Evolutionary conservation across 2,797 vertebrate genomes (phyloP), one percentile per base, ranked within the genome.

Genomic region (Xiphophorus birchmanni): DNA sequence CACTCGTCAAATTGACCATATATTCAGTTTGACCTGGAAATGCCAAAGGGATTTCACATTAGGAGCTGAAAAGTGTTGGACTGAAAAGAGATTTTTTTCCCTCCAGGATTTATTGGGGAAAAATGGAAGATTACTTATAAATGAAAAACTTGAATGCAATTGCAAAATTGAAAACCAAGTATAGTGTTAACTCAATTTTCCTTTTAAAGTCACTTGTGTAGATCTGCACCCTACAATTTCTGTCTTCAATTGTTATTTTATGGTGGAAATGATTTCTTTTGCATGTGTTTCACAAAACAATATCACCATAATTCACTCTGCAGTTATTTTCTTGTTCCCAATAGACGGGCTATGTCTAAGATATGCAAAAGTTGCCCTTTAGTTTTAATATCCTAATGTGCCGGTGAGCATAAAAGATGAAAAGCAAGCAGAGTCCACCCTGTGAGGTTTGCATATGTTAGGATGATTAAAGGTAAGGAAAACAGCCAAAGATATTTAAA

Each of bases 381-480:
- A 65, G 32, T 65, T 65, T 65, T 65, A 65, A 65, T 65, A 37
- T 35, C 60, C 60, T 63, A 65, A 65, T 37, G 32, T 37, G 32
- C 15, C 15, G 1, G 60, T 65, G 60, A 65, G 60, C n/a, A 65
- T 65, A 35, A 65, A 65, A 65, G 6, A 18, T 65, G 58, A 65
- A 65, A 65, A 65, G 60, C 32, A 65, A 37, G 60, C 60, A 65
- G 32, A 65, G 32, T 37, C 60, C 32, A 65, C 32, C 32, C 60
- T 35, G 15, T 37, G 60, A 65, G 60, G 15, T 65, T 65, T 65
- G 32, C 32, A 65, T 18, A 65, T 65, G 60, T 15, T 65, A 17
- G 32, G 12, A 37, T 35, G 60, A 65, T 65, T 65, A 37, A 65
- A 65, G 32, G 32, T 35, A 65, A 65, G 60, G 32, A 65, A 65